Evolutionary conservation across 2,113 vertebrate species (phyloP).

Genomic region (Gymnogyps californianus): DNA sequence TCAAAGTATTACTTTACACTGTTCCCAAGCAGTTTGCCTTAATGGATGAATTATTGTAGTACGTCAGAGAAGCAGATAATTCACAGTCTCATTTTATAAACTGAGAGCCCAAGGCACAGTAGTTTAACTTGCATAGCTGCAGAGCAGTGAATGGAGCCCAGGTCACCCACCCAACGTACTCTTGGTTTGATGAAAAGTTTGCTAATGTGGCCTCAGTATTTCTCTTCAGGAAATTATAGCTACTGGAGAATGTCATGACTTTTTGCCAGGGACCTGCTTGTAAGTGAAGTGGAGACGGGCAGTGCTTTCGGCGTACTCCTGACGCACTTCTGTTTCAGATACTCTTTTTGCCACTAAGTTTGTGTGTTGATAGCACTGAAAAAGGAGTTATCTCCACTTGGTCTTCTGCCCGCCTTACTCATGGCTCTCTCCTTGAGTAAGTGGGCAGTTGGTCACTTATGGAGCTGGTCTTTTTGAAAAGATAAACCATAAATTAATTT

Average conservation of each 20-base stretch:
- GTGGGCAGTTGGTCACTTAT: accelerated
- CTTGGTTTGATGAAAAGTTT: neutral
- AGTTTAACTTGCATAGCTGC: neutral
- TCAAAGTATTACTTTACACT: neutral
- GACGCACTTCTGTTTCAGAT: neutral
- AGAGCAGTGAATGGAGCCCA: neutral
- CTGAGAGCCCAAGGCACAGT: neutral
- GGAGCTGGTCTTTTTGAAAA: neutral
- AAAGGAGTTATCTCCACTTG: neutral
- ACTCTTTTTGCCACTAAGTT: neutral
- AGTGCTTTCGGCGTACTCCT: accelerated
- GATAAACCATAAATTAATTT: neutral
- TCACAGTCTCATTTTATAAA: neutral
- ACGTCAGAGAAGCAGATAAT: neutral
- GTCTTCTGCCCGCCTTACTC: neutral
- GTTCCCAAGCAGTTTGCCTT: slow-evolving; percentile 15
- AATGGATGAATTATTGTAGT: neutral
- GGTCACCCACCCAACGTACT: neutral
- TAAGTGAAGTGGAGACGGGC: neutral
- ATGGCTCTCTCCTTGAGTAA: neutral
- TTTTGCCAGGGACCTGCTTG: neutral
- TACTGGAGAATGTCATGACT: neutral
- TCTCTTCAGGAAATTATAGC: neutral
- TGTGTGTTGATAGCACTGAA: neutral
- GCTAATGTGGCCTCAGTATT: neutral